phyloP scores from a whole-genome alignment of 2,113 vertebrate genomes.

The Eira barbara region DNA sequence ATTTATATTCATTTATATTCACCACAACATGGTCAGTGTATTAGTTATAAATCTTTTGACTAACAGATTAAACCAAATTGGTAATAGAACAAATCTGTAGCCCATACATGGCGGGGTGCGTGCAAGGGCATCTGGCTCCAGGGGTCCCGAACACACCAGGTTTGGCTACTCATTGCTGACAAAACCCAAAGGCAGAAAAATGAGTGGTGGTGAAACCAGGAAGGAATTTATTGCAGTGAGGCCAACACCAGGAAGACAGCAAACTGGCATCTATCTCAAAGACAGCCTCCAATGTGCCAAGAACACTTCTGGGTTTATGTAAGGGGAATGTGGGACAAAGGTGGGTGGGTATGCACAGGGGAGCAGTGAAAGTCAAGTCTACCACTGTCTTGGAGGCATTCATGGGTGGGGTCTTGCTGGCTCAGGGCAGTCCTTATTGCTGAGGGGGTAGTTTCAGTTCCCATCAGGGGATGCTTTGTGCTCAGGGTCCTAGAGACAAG shows the following conservation, averaged over 20 bases:
- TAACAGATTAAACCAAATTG: not conserved
- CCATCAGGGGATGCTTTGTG: not conserved
- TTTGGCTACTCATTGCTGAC: not conserved
- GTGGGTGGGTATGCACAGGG: not conserved
- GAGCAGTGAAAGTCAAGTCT: not conserved
- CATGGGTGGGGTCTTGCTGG: not conserved
- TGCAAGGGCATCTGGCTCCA: not conserved
- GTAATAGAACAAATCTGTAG: not conserved
- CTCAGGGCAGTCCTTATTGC: not conserved
- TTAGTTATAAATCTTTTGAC: not conserved
- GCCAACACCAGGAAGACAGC: not conserved
- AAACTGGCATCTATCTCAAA: not conserved
- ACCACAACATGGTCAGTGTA: not conserved
- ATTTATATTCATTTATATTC: not conserved
- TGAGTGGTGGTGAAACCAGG: not conserved
- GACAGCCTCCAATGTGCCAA: not conserved
- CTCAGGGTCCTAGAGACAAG: not conserved
- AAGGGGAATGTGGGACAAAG: not conserved
- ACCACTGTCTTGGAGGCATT: not conserved
- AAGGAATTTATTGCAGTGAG: not conserved
- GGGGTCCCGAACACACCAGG: not conserved
- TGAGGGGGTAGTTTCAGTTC: not conserved
- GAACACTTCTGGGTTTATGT: not conserved
- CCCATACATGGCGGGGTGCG: accelerated
- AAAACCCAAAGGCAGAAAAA: not conserved